phyloP scores from a whole-genome alignment of 2,797 vertebrate species.

The Gorsachius magnificus region DNA sequence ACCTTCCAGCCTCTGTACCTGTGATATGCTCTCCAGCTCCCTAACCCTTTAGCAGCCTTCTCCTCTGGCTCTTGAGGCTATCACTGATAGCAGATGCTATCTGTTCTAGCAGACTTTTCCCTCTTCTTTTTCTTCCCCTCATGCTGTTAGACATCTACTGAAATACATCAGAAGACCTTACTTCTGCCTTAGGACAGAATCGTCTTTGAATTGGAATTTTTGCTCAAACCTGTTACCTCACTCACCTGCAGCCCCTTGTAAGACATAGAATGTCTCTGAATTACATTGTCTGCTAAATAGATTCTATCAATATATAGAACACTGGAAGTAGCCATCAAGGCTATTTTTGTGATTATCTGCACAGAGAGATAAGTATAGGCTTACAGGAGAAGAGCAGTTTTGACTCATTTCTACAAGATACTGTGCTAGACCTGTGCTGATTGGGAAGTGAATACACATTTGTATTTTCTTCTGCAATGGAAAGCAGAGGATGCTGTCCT shows the following conservation, averaged over 20 bases:
- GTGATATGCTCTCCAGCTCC: background rate
- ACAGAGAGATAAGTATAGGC: background rate
- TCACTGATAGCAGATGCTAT: background rate
- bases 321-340: background rate
- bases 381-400: background rate
- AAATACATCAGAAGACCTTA: background rate
- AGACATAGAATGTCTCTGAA: no score
- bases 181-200: background rate
- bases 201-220: background rate
- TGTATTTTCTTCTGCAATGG: background rate
- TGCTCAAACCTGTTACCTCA: background rate
- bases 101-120: background rate
- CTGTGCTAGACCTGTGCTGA: background rate
- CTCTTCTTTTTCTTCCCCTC: background rate
- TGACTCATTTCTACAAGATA: background rate
- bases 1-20: background rate
- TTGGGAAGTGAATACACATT: background rate
- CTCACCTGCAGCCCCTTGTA: background rate
- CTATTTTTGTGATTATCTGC: background rate
- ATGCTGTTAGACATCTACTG: background rate
- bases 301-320: background rate
- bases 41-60: background rate
- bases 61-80: background rate
- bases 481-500: background rate
- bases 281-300: background rate